Evolutionary conservation across 2,888 invertebrate genomes (phyloP), one percentile per base, ranked within the genome.

Genomic region (Allacma fusca): DNA sequence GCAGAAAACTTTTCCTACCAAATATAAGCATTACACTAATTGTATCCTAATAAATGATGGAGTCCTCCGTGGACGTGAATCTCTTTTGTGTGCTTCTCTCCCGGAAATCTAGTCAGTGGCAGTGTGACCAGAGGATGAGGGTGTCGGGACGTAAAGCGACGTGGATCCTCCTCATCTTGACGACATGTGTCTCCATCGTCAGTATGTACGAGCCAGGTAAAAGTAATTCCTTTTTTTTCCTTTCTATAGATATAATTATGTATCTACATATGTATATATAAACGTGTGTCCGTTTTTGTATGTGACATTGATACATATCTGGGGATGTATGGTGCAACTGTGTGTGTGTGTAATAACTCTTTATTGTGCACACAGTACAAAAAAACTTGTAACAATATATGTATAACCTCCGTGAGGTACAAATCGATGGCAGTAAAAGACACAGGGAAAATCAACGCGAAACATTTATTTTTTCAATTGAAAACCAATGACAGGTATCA

Each of bases 151-250:
- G 62, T 12, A 23, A 62, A 16, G 62, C 24, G 2, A 62, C 62
- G 2, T 26, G 62, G 62, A 29, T 67, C 65, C 43, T 75, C 67
- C 26, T 75, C 23, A 43, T 79, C 59, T n/a, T 75, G 43, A 75
- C 78, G 21, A 68, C 62, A 23, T 75, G 74, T 28, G 43, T 74
- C 13, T 80, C 81, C 19, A 78, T 81, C 72, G 81, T 81, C 65
- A 80, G 80, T 50, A 80, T 80, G 80, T 80, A 81, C 34, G 81
- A 81, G 68, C 80, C 81, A 70, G 81, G 81, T 81, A 78, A 81
- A 74, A 50, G 26, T 44, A 50, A 50, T 1, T 62, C 19, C n/a
- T 12, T 12, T 50, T 19, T 13, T 16, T 50, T 50, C 50, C 16
- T 16, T 50, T 34, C 5, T 34, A 34, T 34, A 34, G 9, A 34